Evolutionary conservation across 1,140 invertebrate genomes (phyloP).

Genomic region (Stegodyphus dumicola): DNA sequence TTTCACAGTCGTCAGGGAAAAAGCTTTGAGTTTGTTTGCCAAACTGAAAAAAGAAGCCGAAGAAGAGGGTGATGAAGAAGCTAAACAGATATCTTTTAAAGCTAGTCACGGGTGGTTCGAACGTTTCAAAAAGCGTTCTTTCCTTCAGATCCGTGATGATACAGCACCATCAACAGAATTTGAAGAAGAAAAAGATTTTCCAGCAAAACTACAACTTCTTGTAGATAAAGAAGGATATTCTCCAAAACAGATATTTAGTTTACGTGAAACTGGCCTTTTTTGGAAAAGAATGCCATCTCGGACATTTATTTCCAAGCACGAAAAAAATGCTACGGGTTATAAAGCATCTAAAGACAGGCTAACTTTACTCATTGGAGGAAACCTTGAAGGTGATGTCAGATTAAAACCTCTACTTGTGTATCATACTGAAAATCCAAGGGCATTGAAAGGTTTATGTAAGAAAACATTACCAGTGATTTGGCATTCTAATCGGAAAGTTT

Average conservation of each 20-base stretch:
- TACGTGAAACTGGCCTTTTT: not conserved
- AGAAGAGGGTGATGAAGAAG: no score
- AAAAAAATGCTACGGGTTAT: not conserved
- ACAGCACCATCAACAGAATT: no score
- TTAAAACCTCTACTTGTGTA: constrained; percentile 31
- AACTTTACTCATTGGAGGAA: constrained; percentile 25
- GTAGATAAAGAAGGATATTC: not conserved
- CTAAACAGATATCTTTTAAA: no score
- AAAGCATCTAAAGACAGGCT: constrained; percentile 10
- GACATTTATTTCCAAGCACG: not conserved
- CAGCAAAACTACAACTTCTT: no score
- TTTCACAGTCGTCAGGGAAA: no score
- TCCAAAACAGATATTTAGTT: not conserved
- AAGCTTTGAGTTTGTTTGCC: no score
- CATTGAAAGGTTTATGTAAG: not conserved
- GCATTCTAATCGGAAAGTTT: not conserved
- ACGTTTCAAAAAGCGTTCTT: no score
- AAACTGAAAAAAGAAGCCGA: no score
- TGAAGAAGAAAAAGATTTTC: no score
- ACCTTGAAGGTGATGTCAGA: constrained; percentile 22
- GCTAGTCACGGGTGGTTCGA: no score
- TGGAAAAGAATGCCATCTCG: not conserved
- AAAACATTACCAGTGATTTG: not conserved
- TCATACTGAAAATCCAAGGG: constrained; percentile 24
- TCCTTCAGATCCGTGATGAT: no score